These are phyloP conservation scores for Drosophila arawakana DNA, from an alignment of 1,140 invertebrate genomes.

Conservation along the genomic window DNA sequence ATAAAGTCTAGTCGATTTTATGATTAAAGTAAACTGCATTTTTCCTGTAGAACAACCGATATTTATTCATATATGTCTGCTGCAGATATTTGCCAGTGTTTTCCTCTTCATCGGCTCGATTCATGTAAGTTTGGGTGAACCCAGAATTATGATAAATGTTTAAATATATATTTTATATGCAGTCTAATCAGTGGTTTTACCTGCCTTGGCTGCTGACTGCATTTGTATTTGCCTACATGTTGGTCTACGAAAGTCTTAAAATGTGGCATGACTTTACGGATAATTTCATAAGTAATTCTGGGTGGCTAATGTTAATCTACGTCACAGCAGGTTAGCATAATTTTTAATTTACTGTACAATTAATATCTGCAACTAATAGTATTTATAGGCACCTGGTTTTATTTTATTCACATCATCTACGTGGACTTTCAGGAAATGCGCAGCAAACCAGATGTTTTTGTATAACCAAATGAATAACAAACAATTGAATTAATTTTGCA, in stretches of 20 bases:
- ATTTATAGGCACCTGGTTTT: constrained; percentile 47
- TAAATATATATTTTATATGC: not conserved
- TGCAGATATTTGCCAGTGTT: constrained; percentile 41
- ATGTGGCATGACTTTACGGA: not conserved
- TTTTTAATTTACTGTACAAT: not conserved
- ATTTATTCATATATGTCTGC: constrained; percentile 43
- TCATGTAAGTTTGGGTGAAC: constrained; percentile 22
- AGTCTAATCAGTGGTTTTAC: constrained; percentile 44
- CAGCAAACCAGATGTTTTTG: not conserved
- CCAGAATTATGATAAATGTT: not conserved
- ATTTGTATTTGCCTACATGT: constrained; percentile 37
- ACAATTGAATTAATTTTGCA: no score
- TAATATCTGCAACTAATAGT: no score
- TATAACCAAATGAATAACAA: not conserved
- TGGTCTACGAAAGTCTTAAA: constrained; percentile 33
- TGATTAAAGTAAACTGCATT: no score
- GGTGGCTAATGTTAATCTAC: constrained; percentile 13
- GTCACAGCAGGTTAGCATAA: constrained; percentile 29
- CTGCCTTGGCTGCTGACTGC: constrained; percentile 54
- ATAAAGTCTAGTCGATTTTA: no score
- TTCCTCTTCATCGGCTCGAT: constrained; percentile 7
- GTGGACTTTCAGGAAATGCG: constrained; percentile 38
- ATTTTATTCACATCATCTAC: constrained; percentile 41
- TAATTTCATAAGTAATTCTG: not conserved
- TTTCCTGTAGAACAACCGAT: constrained; percentile 12